Base-by-base conservation (phyloP, 2,113 vertebrate genomes). In the Hyla sarda region DNA sequence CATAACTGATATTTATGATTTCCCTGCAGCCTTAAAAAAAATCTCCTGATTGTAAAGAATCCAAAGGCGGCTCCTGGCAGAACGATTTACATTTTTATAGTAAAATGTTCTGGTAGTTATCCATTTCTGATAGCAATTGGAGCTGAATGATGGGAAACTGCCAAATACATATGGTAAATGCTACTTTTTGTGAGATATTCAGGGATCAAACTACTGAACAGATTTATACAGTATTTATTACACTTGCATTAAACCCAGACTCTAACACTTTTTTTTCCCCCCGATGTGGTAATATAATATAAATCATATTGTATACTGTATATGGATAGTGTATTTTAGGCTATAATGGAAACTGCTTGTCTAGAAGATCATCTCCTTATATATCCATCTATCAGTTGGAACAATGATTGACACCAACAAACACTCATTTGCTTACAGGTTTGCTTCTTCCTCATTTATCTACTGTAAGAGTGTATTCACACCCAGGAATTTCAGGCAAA, bases 91-190 rank as follows among this genome's bases (percentile, higher is more conserved):
- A 71, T 82, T 32, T 69, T 71, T 58, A 82, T 52, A 30, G 47
- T 41, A 58, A 73, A 62, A 83, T 54, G 13, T 30, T 72, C 21
- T 30, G 56, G 47, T 74, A 45, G 82, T 83, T 83, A 83, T 47
- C 82, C 37, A 74, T 73, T 83, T 74, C 34, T 74, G 52, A 41
- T n/a, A 58, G 13, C 25, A 56, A 45, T 28, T 74, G 82, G 69
- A 41, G 9, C 3, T 32, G 52, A 84, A 84, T 74, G 25, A 75
- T 50, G 41, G 50, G 21, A 48, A 30, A 67, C 65, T 50, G 56
- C 45, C 56, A 67, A 5, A 48, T 65, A 12, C 11, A 30, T 60
- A 67, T 67, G 62, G 19, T 34, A 52, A 75, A n/a, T 48, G 41
- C 45, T 75, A 54, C 19, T 5, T 60, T 67, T 28, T 60, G 2